A percentile compares a stretch with the other conserved stretches of the same genome.
Conservation (phyloP, 2,113 vertebrate species). For the Malurus cyaneus region DNA sequence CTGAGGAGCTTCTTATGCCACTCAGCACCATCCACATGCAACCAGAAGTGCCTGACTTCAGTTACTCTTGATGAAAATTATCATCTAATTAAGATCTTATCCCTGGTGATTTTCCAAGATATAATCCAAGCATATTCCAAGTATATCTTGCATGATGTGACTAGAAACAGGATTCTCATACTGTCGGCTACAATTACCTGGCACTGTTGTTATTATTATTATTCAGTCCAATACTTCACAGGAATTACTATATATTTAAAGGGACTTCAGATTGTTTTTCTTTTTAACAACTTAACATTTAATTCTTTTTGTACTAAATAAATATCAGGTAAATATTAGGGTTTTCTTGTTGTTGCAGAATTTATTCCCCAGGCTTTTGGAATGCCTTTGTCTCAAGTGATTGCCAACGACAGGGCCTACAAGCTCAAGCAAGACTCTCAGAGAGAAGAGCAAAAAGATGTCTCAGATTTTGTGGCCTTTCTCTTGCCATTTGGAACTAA, state of each 20-base stretch:
- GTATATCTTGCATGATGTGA: neutral
- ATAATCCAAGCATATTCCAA: too few relatives aligned
- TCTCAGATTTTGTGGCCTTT: conserved; percentile 86
- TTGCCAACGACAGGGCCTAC: conserved; percentile 90
- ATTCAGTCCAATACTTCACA: neutral
- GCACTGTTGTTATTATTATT: neutral
- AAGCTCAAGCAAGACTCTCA: conserved; percentile 89
- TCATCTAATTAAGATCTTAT: neutral
- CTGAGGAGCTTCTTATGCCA: neutral
- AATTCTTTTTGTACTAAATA: neutral
- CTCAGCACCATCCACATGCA: neutral
- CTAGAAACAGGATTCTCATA: neutral
- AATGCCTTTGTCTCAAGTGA: conserved; percentile 94
- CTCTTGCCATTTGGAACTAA: conserved; percentile 88
- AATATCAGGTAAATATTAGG: neutral
- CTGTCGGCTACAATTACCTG: neutral
- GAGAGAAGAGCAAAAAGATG: conserved; percentile 86
- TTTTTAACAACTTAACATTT: neutral
- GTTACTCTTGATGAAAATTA: neutral
- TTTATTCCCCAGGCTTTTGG: conserved; percentile 90
- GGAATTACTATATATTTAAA: neutral
- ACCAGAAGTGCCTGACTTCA: neutral
- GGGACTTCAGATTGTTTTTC: neutral
- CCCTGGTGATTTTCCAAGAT: neutral
- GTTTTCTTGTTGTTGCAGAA: conserved; percentile 74